These are phyloP conservation scores for Meriones unguiculatus DNA, from an alignment of 2,113 vertebrate genomes.

Conservation along the genomic window DNA sequence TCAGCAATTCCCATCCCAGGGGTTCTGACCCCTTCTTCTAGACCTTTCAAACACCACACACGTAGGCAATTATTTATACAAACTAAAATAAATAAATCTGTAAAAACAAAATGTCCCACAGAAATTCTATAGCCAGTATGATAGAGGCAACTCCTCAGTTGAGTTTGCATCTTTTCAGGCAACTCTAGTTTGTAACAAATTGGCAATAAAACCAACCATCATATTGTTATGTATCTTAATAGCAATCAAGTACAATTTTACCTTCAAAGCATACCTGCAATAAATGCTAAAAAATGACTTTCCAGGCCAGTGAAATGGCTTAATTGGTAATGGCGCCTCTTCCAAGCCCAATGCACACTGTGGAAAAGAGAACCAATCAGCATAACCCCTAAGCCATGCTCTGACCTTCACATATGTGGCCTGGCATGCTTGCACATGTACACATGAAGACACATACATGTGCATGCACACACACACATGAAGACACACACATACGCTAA, in stretches of 20 bases:
- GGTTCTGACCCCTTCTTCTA: neutral
- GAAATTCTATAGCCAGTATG: neutral
- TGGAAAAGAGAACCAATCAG: neutral
- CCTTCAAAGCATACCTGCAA: neutral
- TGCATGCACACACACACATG: too few species aligned
- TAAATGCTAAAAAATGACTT: neutral
- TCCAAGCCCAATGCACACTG: neutral
- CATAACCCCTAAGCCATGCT: neutral
- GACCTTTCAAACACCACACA: neutral
- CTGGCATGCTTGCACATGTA: neutral
- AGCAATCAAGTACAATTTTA: neutral
- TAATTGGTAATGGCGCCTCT: neutral
- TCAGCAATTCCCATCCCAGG: neutral
- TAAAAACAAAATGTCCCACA: neutral
- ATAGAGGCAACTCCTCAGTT: neutral
- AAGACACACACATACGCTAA: neutral
- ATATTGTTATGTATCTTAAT: neutral
- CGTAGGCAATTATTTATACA: neutral
- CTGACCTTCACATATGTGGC: neutral
- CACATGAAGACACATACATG: neutral
- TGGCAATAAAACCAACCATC: neutral
- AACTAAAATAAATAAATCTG: neutral
- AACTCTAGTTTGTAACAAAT: neutral
- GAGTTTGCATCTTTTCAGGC: neutral
- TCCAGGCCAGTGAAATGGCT: neutral